Base-by-base conservation (phyloP, 2,113 vertebrate genomes). In the Paracanthobrama guichenoti region DNA sequence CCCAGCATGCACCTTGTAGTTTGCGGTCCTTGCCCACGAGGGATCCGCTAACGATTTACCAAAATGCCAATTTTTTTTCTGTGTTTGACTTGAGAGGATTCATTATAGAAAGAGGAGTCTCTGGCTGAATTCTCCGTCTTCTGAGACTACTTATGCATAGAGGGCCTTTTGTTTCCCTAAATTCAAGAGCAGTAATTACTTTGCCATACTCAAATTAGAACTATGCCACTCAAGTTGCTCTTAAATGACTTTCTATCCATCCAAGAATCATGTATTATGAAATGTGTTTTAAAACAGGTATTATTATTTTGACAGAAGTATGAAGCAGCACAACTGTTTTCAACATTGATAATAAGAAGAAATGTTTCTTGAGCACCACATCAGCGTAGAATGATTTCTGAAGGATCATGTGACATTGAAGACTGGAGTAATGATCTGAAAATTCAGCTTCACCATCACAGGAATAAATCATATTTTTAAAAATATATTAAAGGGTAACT, bases 1-100 rank as follows among this genome's bases (percentile, higher is more conserved):
- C 89, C 87, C 90, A 89, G 88, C 89, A 85, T 89, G 88, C 87
- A 44, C 82, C 83, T 78, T 88, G 84, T 89, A 87, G 84, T 90
- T 74, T 28, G 82, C 13, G 59, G 76, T 85, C 81, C 46, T 24
- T 55, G 88, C 85, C 90, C 88, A 90, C 73, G 69, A 89, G 90
- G 74, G 82, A 85, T 71, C 22, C 86, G 86, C 90, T 87, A 90
- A 90, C 76, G 80, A 89, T 88, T 91, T 87, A 79, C 69, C 83
- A 73, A 87, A 64, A 86, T 72, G n/a, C 6, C 50, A 46, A 2
- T 11, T 12, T 22, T 1, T n/a, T 35, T 39, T 2, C 26, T 20
- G 44, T 12, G 57, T 50, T 67, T 80, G 60, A 59, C 20, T 24
- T n/a, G 24, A 64, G 59, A 66, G 60, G 26, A 66, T 66, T 80